A percentile compares a stretch with the other conserved stretches of the same genome.
Evolutionary conservation across 2,888 invertebrate species (phyloP).

Genomic region (Operophtera brumata): DNA sequence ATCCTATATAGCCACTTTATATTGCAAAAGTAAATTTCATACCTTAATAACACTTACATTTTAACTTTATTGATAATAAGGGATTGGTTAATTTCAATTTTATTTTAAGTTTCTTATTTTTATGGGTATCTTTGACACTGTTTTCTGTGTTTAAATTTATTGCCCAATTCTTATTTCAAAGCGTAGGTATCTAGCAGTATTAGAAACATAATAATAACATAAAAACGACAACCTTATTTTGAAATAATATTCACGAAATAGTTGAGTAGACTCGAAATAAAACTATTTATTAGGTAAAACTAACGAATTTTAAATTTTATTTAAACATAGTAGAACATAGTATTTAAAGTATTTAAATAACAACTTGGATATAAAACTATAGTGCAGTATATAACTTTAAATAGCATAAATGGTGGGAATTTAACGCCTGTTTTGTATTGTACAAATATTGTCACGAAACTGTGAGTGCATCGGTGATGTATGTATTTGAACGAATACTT

Average conservation of each 20-base stretch:
- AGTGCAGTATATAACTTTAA: slow-evolving; percentile 12
- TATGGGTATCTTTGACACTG: background rate
- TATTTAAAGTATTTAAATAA: too few relatives aligned
- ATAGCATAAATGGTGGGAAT: slow-evolving; percentile 6
- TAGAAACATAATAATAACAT: too few relatives aligned
- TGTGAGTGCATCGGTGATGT: background rate
- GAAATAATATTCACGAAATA: background rate
- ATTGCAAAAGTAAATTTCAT: slow-evolving; percentile 11
- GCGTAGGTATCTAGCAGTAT: background rate
- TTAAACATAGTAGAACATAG: slow-evolving; percentile 41
- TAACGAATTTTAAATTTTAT: slow-evolving; percentile 61
- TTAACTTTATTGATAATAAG: background rate
- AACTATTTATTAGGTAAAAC: slow-evolving; percentile 39
- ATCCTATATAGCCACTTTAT: slow-evolving; percentile 8
- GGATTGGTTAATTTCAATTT: background rate
- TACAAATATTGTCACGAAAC: slow-evolving; percentile 29
- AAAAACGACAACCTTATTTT: background rate
- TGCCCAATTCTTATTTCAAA: background rate
- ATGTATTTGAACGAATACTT: background rate
- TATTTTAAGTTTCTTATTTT: background rate
- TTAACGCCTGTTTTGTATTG: slow-evolving; percentile 10
- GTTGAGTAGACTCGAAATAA: slow-evolving; percentile 2
- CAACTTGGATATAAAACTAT: slow-evolving; percentile 8
- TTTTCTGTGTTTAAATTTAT: background rate
- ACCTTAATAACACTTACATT: background rate